Evolutionary conservation across 2,888 invertebrate species (phyloP), one percentile per base, ranked within the genome.

Genomic region (Hirudinaria manillensis): DNA sequence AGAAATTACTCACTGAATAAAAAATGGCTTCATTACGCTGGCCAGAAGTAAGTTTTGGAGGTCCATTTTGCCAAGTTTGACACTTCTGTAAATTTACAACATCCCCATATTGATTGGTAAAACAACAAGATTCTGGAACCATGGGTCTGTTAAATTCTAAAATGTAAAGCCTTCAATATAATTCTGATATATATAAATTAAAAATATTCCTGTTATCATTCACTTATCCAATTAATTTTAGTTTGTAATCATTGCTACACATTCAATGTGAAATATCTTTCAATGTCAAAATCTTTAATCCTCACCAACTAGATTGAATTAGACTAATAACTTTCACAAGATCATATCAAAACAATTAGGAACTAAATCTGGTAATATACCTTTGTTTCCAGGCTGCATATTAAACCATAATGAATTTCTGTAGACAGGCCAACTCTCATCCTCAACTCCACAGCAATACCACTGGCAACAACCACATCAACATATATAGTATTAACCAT

Each of bases 391-490:
- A 29, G 77, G 76, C 73, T 78, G 78, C 24, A 56, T 29, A 56
- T 75, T 70, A 67, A 72, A 77, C 78, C 78, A 78, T n/a, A 73
- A 70, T 24, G 78, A 77, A n/a, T 70, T 34, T 27, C 76, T 75
- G 76, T 77, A 78, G 70, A 75, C 34, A 68, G 77, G 65, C 79
- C 77, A 77, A 72, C 74, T 75, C 29, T 77, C 24, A 55, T 78
- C 65, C 10, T 75, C 72, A 56, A 79, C 79, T 45, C 76, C 70
- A 77, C 77, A 76, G 70, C 78, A 74, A 75, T 78, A 77, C 70
- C 78, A 67, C 77, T 79, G 56, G 19, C 16, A 45, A 45, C 45
- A 45, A 45, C 45, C 10, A 45, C 45, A 45, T 61, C 1, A 2
- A 61, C 21, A 61, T 61, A 16, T 19, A 61, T 61, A 61, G 13